Base-by-base conservation (phyloP, 2,888 invertebrate genomes). In the Podabrus alpinus region DNA sequence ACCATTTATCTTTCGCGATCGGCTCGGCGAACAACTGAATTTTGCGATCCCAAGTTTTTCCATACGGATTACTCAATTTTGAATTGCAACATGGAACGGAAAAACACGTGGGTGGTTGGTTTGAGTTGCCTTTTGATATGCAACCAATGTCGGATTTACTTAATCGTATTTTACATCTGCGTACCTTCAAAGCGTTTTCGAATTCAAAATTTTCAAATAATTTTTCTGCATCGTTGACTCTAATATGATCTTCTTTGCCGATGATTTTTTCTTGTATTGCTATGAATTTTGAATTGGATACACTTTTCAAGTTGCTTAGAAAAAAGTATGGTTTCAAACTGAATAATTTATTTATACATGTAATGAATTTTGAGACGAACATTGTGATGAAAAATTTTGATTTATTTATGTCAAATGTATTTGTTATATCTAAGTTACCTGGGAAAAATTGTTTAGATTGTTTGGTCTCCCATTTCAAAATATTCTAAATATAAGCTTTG, bases 401-500 rank as follows among this genome's bases (percentile, higher is more conserved):
- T 45, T 3, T 29, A 29, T 29, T 45, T 13, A 45, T 45, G 45
- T 45, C 45, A 45, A 45, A 45, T n/a, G n/a, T 45, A 45, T n/a
- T 45, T 45, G n/a, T 45, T 45, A 45, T 45, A 45, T 45, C 45
- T 1, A 45, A 45, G 45, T n/a, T 45, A 45, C 13, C 45, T 45
- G 45, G 13, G 45, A 9, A 45, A n/a, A n/a, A n/a, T n/a, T n/a
- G n/a, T n/a, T n/a, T 9, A 24, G 1, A 24, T 24, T 9, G 24
- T 7, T 0, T 2, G 9, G 24, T 1, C 9, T 7, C 9, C 85
- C 80, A 96, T 96, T 82, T 97, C 96, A 73, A 91, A 90, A 86
- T 96, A 97, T 86, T 98, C 98, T 5, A 94, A 91, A 86, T 95
- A 97, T 78, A 98, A 89, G 77, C 97, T 90, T 88, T 97, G 97